These are phyloP conservation scores for Microctonus aethiopoides DNA, from an alignment of 2,888 invertebrate species.

Conservation along the genomic window DNA sequence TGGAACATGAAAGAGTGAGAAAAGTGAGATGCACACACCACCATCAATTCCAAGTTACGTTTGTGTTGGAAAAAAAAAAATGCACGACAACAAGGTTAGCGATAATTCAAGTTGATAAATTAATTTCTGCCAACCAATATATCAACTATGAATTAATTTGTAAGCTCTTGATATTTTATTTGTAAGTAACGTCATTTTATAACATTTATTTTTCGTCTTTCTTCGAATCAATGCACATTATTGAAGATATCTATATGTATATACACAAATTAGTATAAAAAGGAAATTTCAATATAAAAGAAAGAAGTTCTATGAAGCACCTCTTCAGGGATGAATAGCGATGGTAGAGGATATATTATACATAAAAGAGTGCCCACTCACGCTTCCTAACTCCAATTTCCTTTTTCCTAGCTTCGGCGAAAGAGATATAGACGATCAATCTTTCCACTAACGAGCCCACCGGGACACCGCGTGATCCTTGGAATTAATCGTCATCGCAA, in stretches of 20 bases:
- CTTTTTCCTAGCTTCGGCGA: neutral
- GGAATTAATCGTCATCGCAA: slow-evolving; percentile 33
- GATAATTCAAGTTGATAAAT: neutral
- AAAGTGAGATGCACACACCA: neutral
- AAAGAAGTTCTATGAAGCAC: neutral
- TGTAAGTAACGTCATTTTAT: neutral
- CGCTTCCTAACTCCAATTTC: slow-evolving; percentile 6
- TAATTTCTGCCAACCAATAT: neutral
- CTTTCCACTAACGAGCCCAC: slow-evolving; percentile 29
- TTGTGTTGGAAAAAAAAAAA: neutral
- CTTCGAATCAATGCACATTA: neutral
- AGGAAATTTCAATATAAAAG: no score
- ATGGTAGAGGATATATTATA: neutral
- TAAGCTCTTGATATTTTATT: neutral
- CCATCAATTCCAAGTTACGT: slow-evolving; percentile 5
- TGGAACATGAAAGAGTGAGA: neutral
- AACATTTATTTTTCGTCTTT: neutral
- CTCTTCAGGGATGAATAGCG: neutral
- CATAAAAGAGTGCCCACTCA: slow-evolving; percentile 14
- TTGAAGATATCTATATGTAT: no score
- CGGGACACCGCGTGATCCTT: slow-evolving; percentile 30
- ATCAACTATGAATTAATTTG: neutral
- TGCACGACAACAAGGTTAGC: neutral
- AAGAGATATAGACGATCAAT: slow-evolving; percentile 29
- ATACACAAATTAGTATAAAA: no score